A percentile compares a stretch with the other conserved stretches of the same genome.
phyloP scores from a whole-genome alignment of 2,797 vertebrate species.

The Urosaurus nigricauda region DNA sequence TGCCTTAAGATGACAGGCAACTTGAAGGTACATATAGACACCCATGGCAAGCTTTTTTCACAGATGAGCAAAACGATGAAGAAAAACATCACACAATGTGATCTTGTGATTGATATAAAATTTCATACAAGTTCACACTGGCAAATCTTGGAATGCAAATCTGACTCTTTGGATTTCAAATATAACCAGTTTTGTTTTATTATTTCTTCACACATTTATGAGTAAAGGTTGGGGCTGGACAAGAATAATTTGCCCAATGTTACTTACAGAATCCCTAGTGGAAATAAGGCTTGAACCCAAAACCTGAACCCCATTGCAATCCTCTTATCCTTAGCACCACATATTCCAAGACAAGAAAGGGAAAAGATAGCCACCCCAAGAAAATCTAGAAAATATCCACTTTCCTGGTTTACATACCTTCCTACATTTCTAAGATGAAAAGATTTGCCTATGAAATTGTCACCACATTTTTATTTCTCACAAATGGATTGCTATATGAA shows the following conservation, averaged over 20 bases:
- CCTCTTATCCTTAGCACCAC: not conserved
- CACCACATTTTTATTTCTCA: not conserved
- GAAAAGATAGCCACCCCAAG: not conserved
- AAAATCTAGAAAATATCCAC: not conserved
- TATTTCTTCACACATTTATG: not conserved
- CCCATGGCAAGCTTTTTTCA: no score
- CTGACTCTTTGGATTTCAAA: not conserved
- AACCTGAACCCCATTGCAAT: not conserved
- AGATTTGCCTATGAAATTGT: not conserved
- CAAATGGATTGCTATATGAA: not conserved
- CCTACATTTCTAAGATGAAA: not conserved
- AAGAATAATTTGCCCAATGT: no score
- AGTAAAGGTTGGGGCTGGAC: not conserved
- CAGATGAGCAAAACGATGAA: no score
- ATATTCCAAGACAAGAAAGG: not conserved
- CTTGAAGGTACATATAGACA: no score
- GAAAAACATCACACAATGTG: no score
- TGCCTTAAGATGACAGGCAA: no score
- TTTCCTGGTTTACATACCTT: not conserved
- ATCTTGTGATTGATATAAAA: not conserved
- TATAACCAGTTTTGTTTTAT: not conserved
- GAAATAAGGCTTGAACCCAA: not conserved
- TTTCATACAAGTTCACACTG: not conserved
- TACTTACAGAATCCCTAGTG: fast-evolving
- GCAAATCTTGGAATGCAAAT: slow-evolving; percentile 2